phyloP scores from a whole-genome alignment of 2,888 invertebrate genomes.

The Phoenoteleia sp. region DNA sequence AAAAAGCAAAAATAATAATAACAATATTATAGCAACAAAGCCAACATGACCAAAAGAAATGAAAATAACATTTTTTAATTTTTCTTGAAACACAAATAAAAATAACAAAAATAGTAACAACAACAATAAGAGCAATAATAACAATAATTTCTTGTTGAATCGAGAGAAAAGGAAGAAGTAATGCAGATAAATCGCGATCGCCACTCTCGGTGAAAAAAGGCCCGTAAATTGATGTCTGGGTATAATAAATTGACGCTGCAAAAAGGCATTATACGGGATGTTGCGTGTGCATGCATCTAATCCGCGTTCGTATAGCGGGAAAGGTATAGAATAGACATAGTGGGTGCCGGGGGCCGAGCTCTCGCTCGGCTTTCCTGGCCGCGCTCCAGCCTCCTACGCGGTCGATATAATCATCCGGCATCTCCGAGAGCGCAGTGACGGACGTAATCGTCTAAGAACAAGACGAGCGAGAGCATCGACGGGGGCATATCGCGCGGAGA shows the following conservation, averaged over 20 bases:
- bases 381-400: constrained; percentile 83
- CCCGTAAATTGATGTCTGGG: constrained; percentile 44
- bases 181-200: constrained; percentile 25
- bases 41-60: no score
- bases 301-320: constrained; percentile 27
- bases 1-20: no score
- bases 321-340: constrained; percentile 44
- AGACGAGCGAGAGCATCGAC: constrained; percentile 57
- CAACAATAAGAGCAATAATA: no score
- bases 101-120: no score
- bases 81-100: no score
- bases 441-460: constrained; percentile 58
- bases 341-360: constrained; percentile 45
- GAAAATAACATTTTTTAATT: no score
- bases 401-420: constrained; percentile 84
- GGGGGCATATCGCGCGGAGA: constrained; percentile 56
- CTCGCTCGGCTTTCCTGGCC: constrained; percentile 78
- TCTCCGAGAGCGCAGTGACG: constrained; percentile 69
- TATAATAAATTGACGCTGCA: constrained; percentile 51
- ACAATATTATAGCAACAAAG: no score
- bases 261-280: constrained; percentile 42
- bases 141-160: neutral
- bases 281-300: constrained; percentile 45
- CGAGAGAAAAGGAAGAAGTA: neutral
- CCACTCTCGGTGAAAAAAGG: constrained; percentile 22